A percentile compares a stretch with the other conserved stretches of the same genome.
These are phyloP conservation scores for Campylorhamphus procurvoides DNA, from an alignment of 2,113 vertebrate species.

Conservation along the genomic window DNA sequence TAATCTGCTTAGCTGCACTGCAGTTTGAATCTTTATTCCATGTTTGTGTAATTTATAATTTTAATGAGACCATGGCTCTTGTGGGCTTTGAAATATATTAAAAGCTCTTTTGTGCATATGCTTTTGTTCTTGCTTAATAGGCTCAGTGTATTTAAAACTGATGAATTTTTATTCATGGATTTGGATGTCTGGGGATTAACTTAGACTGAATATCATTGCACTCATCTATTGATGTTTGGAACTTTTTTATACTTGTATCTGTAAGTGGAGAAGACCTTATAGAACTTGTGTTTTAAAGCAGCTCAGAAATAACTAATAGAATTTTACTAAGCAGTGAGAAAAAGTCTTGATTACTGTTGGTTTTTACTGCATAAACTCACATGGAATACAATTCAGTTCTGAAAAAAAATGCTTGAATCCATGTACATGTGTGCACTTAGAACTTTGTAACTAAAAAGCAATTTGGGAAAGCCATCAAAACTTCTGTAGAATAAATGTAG, in stretches of 20 bases:
- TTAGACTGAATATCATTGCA: constrained; percentile 80
- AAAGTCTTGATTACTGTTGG: constrained; percentile 27
- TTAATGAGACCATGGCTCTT: constrained; percentile 92
- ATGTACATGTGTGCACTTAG: background rate
- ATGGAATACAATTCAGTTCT: background rate
- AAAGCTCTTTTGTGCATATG: constrained; percentile 89
- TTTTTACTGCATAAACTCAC: background rate
- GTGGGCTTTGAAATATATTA: constrained; percentile 93
- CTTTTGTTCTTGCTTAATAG: constrained; percentile 94
- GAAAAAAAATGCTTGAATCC: background rate
- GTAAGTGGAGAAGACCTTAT: constrained; percentile 42
- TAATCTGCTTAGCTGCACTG: constrained; percentile 97
- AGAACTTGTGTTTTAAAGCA: constrained; percentile 10
- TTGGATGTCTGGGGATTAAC: constrained; percentile 86
- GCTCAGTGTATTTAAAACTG: constrained; percentile 93
- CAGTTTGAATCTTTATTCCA: constrained; percentile 92
- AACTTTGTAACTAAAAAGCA: background rate
- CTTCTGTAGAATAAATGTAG: background rate
- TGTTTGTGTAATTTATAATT: constrained; percentile 99
- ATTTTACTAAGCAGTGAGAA: background rate
- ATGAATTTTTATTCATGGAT: constrained; percentile 90
- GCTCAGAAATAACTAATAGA: background rate
- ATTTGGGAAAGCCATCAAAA: background rate
- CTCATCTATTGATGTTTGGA: constrained; percentile 74
- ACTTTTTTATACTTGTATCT: constrained; percentile 70